Base-by-base conservation (phyloP, 2,113 vertebrate species). In the Rhadina sibilatrix region DNA sequence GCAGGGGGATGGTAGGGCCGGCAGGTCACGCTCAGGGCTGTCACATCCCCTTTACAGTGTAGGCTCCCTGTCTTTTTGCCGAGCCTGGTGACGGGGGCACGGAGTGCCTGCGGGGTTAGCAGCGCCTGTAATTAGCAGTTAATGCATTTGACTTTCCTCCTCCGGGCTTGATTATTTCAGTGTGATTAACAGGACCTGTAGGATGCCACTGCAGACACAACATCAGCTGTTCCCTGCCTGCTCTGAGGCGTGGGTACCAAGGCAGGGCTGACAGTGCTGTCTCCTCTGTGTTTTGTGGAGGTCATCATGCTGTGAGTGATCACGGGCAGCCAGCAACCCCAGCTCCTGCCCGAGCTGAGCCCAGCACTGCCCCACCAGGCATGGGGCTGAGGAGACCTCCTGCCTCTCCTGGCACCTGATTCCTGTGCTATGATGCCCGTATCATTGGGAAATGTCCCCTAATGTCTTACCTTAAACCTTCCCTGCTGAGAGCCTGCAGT, bases 101-200 rank as follows among this genome's bases (percentile, higher is more conserved):
- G 11, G 42, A 80, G 46, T 16, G 40, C 76, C 80, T 25, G 49
- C 15, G 42, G 68, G 63, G 13, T 86, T 61, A 77, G 37, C 42
- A 1, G 44, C 0, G 12, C 59, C 80, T 57, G 53, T 79, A 92
- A 89, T 94, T 90, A 92, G 37, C 35, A 69, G 35, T 87, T 94
- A 91, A 92, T 86, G 64, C 68, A 33, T 89, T 92, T 77, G 80
- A 77, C 72, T 95, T 78, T 78, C 64, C 54, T 87, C 74, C 76
- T 54, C 71, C 9, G 12, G 64, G 80, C 42, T 92, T 89, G 87
- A 86, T 92, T 94, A 91, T 87, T 96, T 87, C 54, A 24, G 49
- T 25, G 49, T 89, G 83, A 92, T 91, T 92, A 95, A 65, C 68
- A 46, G 71, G 59, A 83, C 68, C 46, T 25, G 50, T 52, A 96